phyloP scores from a whole-genome alignment of 2,888 invertebrate species.

The Lottia gigantea region DNA sequence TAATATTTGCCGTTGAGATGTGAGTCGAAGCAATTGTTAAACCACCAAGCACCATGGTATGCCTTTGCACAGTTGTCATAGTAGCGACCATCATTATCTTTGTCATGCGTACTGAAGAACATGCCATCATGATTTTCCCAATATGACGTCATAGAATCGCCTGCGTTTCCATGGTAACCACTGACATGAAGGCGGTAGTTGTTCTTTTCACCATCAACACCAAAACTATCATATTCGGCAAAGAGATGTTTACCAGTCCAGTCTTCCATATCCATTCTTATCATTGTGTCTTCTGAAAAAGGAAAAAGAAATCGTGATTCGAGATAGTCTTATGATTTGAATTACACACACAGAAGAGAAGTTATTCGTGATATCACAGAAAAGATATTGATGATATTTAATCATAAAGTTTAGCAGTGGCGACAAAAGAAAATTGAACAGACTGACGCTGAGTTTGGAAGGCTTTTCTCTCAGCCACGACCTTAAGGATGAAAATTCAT shows the following conservation, averaged over 20 bases:
- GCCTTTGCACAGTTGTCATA: constrained; percentile 65
- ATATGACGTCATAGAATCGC: constrained; percentile 78
- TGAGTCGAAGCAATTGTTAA: constrained; percentile 64
- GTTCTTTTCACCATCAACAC: constrained; percentile 75
- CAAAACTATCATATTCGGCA: constrained; percentile 83
- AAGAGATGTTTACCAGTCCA: constrained; percentile 85
- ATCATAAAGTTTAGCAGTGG: background rate
- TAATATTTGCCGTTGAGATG: constrained; percentile 67
- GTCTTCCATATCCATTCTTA: constrained; percentile 86
- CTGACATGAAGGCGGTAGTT: constrained; percentile 81
- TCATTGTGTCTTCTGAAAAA: constrained; percentile 77
- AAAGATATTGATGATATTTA: background rate
- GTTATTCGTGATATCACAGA: background rate
- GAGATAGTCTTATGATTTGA: too few species aligned
- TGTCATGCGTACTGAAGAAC: constrained; percentile 91
- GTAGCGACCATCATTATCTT: constrained; percentile 80
- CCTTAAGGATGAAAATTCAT: too few species aligned
- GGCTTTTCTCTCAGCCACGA: too few species aligned
- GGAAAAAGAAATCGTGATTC: too few species aligned
- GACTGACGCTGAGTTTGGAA: too few species aligned
- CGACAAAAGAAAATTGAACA: constrained; percentile 5
- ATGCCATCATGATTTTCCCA: constrained; percentile 87
- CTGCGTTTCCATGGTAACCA: constrained; percentile 86
- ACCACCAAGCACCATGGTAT: constrained; percentile 67
- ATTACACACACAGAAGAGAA: too few species aligned